Evolutionary conservation across 2,797 vertebrate species (phyloP), one percentile per base, ranked within the genome.

Genomic region (Anguilla marmorata): DNA sequence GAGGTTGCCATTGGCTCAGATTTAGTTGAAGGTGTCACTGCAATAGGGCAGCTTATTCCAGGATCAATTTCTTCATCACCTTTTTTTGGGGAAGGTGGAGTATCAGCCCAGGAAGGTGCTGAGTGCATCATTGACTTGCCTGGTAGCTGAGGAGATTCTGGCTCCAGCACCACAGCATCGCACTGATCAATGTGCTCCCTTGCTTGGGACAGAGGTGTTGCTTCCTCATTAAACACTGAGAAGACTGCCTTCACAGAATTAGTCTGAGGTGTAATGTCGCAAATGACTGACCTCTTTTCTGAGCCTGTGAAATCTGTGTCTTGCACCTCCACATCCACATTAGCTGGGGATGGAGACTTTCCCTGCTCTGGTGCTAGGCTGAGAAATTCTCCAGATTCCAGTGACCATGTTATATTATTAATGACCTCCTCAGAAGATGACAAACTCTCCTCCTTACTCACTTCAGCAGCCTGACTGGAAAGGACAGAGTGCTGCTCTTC

Each of bases 71-170:
- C 97, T 88, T 96, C 95, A 54, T 96, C 96, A 0, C 96, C 95
- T 93, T 97, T 97, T 92, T 97, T 96, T 0, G 93, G 96, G 87
- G 96, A 97, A 66, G 96, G 96, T 85, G 96, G 96, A 52, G 96
- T 97, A 92, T 97, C 94, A 89, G 96, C 96, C 96, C 96, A 97
- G 89, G 96, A 96, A 87, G 96, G 95, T 85, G 96, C 97, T 90
- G 98, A 97, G 87, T 98, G 95, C 92, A 99, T 96, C 91, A 99
- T 97, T 0, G 98, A 98, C 92, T 98, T 98, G 72, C 97, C 98
- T 0, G 98, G 98, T 50, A 99, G 96, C 91, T 97, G 98, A 3
- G 98, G 94, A 0, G 97, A 95, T 69, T 98, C 95, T 88, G 95
- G 97, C 30, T 97, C 96, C 93, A 96, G 93, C 2, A 97, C 95